These are phyloP conservation scores for Montifringilla adamsi DNA, from an alignment of 2,113 vertebrate genomes.

Conservation along the genomic window DNA sequence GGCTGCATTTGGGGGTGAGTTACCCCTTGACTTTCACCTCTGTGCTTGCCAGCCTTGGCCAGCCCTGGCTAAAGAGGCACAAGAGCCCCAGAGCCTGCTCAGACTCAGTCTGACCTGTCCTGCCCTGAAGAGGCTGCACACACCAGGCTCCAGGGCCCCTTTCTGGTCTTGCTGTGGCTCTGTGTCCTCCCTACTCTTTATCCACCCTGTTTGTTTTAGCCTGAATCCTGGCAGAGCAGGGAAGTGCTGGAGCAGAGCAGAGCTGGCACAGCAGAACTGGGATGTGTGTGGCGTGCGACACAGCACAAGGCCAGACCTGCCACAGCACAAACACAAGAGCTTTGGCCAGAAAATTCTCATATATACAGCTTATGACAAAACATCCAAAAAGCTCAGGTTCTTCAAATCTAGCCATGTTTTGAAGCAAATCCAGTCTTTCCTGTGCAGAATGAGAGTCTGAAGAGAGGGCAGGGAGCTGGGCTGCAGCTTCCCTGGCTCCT, in stretches of 20 bases:
- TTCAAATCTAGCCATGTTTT: neutral
- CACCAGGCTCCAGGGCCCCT: neutral
- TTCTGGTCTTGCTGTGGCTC: neutral
- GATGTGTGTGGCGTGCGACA: neutral
- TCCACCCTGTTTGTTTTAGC: neutral
- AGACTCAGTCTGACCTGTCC: neutral
- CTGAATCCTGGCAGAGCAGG: neutral
- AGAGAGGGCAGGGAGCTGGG: neutral
- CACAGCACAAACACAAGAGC: neutral
- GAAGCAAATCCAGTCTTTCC: neutral
- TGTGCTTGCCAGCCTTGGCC: neutral
- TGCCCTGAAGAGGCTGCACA: neutral
- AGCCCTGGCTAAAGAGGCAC: neutral
- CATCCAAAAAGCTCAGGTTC: neutral
- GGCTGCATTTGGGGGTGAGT: conserved; percentile 65
- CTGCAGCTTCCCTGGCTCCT: neutral
- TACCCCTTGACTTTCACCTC: neutral
- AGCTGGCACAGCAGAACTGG: neutral
- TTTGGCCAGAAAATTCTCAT: neutral
- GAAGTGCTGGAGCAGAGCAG: neutral
- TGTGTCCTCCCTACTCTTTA: accelerated
- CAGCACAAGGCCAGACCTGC: neutral
- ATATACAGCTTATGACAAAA: neutral
- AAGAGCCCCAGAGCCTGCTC: neutral
- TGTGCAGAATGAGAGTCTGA: neutral